A percentile compares a stretch with the other conserved stretches of the same genome.
These are phyloP conservation scores for Sinocyclocheilus rhinocerous DNA, from an alignment of 2,113 vertebrate species.

Conservation along the genomic window DNA sequence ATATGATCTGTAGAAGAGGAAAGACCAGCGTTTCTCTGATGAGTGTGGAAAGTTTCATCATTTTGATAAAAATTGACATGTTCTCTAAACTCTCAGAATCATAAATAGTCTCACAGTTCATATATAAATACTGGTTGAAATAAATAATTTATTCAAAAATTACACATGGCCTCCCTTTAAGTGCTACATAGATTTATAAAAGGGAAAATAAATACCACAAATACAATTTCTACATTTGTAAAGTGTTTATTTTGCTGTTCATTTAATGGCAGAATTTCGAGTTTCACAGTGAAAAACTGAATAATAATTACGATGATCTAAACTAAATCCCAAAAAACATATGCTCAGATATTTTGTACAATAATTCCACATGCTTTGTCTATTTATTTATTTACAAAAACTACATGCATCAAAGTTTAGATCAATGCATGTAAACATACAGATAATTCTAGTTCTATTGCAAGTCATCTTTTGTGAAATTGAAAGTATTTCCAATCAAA, in stretches of 20 bases:
- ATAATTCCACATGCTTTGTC: neutral
- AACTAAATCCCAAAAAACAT: neutral
- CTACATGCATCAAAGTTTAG: neutral
- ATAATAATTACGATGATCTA: neutral
- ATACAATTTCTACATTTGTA: neutral
- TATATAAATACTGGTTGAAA: too few relatives aligned
- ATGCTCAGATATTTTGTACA: neutral
- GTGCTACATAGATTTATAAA: neutral
- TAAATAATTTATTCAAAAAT: neutral
- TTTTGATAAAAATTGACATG: neutral
- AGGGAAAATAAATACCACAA: neutral
- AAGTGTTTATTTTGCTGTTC: neutral
- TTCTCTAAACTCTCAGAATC: neutral
- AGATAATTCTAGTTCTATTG: neutral
- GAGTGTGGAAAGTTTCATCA: too few relatives aligned
- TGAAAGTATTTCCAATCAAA: neutral
- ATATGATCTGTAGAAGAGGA: neutral
- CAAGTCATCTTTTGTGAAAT: neutral
- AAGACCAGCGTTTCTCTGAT: neutral
- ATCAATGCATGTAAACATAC: neutral
- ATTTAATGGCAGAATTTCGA: neutral
- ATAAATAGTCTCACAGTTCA: neutral
- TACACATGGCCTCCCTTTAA: neutral
- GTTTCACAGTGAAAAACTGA: neutral
- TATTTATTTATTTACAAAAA: neutral